Evolutionary conservation across 1,140 invertebrate species (phyloP), one percentile per base, ranked within the genome.

Genomic region (Temnothorax longispinosus): DNA sequence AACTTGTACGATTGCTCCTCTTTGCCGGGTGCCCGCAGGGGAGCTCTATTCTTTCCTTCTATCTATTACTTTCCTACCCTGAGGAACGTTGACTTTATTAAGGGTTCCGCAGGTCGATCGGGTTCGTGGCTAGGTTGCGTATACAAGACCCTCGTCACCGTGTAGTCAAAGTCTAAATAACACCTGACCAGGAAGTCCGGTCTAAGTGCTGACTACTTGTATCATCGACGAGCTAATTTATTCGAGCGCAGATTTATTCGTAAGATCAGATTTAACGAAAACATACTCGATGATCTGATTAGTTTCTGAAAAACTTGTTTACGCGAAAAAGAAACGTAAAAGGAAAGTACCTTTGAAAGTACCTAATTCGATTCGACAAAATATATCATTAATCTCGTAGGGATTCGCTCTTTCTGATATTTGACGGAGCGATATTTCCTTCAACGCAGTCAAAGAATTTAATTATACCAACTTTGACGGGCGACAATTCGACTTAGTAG

Each of bases 141-240:
- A 74, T 82, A 44, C 69, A n/a, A 38, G 80, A 75, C 41, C 41
- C 69, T 84, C 80, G 54, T 84, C 69, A 60, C 11, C 44, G 67
- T 35, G 80, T 27, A 27, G 18, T 74, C 41, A 74, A 74, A 75
- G 41, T 74, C 35, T 62, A 56, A 75, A 74, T 84, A 74, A 44
- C 15, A 11, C 50, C 38, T 50, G 41, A 35, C 54, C 27, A 4
- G 41, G n/a, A 60, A 60, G 15, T 10, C 35, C 18, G 18, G 7
- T 21, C 15, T n/a, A 21, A 47, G 21, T 62, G 78, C 10, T 41
- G 38, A 35, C 64, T 41, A 11, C n/a, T 11, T 10, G 50, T 21
- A 32, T 8, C 21, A n/a, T 71, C 21, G 35, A 44, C 65, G 21
- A 27, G 64, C 6, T 38, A 81, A 81, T 71, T 71, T 56, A 38